These are phyloP conservation scores for Drosophila guanche DNA, from an alignment of 1,140 invertebrate genomes.

Conservation along the genomic window DNA sequence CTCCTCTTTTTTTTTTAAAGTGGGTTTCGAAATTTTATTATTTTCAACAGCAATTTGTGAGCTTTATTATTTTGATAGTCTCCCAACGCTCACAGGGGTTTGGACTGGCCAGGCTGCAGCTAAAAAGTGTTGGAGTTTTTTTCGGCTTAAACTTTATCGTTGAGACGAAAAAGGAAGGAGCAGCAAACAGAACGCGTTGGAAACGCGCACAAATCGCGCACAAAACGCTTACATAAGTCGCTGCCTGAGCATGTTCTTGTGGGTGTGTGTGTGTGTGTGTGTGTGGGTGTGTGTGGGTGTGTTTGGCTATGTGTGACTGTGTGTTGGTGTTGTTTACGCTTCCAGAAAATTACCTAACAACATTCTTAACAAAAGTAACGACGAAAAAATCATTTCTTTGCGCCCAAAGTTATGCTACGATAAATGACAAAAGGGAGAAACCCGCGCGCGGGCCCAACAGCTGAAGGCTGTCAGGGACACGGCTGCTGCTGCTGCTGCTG, in stretches of 20 bases:
- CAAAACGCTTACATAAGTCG: conserved; percentile 68
- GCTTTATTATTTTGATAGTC: neutral
- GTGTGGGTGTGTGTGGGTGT: conserved; percentile 5
- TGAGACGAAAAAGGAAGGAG: neutral
- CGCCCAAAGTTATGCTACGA: neutral
- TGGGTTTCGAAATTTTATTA: conserved; percentile 14
- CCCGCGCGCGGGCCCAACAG: conserved; percentile 6
- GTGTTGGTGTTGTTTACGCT: conserved; percentile 15
- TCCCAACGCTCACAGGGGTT: no score
- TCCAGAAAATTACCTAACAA: conserved; percentile 45
- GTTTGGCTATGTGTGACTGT: conserved; percentile 4
- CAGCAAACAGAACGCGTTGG: conserved; percentile 26
- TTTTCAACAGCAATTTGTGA: neutral
- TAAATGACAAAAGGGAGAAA: neutral
- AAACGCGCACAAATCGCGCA: conserved; percentile 55
- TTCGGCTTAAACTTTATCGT: conserved; percentile 16
- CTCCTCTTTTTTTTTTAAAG: conserved; percentile 36
- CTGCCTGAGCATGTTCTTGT: conserved; percentile 16
- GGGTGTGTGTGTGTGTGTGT: conserved; percentile 18
- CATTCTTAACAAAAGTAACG: conserved; percentile 34
- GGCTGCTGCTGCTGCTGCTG: no score
- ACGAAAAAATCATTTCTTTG: conserved; percentile 4
- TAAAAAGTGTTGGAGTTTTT: conserved; percentile 16
- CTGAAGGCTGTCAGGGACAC: no score
- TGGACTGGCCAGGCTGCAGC: conserved; percentile 31